phyloP scores from a whole-genome alignment of 2,113 vertebrate genomes.

The Terrapene triunguis region DNA sequence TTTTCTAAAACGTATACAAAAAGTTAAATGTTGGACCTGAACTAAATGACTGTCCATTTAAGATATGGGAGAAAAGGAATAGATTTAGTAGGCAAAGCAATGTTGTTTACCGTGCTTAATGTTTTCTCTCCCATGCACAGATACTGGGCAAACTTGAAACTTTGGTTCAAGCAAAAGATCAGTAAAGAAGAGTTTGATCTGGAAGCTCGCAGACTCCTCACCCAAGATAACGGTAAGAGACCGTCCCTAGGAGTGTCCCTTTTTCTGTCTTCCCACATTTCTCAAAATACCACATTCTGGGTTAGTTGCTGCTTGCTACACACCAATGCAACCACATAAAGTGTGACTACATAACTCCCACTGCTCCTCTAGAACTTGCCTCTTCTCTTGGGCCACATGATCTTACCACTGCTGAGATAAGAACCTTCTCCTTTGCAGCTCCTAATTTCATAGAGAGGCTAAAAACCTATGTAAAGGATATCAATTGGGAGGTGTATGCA shows the following conservation, averaged over 20 bases:
- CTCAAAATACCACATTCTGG: neutral
- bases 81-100: neutral
- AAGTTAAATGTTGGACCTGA: neutral
- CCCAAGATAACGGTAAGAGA: conserved; percentile 92
- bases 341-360: neutral
- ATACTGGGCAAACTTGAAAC: conserved; percentile 97
- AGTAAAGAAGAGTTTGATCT: conserved; percentile 98
- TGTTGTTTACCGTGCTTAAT: neutral
- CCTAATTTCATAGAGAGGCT: neutral
- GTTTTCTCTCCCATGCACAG: conserved; percentile 71
- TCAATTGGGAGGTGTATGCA: neutral
- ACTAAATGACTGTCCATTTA: neutral
- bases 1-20: neutral
- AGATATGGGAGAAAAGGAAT: neutral
- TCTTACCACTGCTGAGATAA: neutral
- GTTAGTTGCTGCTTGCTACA: neutral
- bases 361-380: neutral
- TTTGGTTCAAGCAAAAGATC: conserved; percentile 99
- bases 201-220: conserved; percentile 93
- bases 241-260: accelerated
- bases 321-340: neutral
- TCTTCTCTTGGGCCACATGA: neutral
- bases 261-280: neutral
- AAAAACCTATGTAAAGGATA: neutral
- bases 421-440: neutral